Percentiles rank a stretch among this genome's conserved stretches.
Evolutionary conservation across 2,888 invertebrate species (phyloP).

Genomic region (Harmothoe impar): DNA sequence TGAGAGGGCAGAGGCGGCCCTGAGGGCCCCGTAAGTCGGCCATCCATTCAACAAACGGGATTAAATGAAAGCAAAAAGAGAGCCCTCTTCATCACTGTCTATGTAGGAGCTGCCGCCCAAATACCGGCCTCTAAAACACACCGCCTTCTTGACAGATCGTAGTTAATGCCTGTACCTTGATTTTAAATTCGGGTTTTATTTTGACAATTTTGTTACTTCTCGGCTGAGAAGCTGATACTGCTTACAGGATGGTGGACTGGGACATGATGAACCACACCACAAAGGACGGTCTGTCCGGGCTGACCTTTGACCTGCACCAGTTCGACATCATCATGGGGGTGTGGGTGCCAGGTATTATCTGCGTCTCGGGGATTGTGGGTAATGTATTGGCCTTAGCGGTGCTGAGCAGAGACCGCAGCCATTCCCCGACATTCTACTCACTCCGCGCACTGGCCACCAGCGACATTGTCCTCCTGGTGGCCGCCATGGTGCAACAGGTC

Average conservation of each 20-base stretch:
- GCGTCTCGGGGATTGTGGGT: conserved; percentile 70
- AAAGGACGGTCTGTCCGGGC: not conserved
- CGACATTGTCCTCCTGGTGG: conserved; percentile 69
- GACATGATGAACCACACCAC: conserved; percentile 29
- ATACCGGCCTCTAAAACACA: too few species aligned
- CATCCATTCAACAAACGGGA: not conserved
- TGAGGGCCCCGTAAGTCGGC: not conserved
- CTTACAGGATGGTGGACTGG: conserved; percentile 12
- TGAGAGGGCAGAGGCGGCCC: not conserved
- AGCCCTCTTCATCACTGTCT: not conserved
- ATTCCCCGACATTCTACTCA: conserved; percentile 68
- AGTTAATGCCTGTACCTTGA: too few species aligned
- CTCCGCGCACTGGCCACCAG: conserved; percentile 70
- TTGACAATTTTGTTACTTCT: too few species aligned
- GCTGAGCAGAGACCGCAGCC: conserved; percentile 65
- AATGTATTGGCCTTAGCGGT: conserved; percentile 70
- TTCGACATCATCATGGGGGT: conserved; percentile 71
- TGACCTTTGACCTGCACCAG: conserved; percentile 45
- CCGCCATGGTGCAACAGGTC: conserved; percentile 70
- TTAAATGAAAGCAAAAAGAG: not conserved
- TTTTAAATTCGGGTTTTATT: too few species aligned
- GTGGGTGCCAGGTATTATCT: conserved; percentile 69
- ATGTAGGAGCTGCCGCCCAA: not conserved
- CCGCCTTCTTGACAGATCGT: too few species aligned
- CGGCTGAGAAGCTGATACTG: too few species aligned